Percentiles rank a stretch among this genome's conserved stretches.
phyloP scores from a whole-genome alignment of 2,797 vertebrate genomes.

The Sphaeramia orbicularis region DNA sequence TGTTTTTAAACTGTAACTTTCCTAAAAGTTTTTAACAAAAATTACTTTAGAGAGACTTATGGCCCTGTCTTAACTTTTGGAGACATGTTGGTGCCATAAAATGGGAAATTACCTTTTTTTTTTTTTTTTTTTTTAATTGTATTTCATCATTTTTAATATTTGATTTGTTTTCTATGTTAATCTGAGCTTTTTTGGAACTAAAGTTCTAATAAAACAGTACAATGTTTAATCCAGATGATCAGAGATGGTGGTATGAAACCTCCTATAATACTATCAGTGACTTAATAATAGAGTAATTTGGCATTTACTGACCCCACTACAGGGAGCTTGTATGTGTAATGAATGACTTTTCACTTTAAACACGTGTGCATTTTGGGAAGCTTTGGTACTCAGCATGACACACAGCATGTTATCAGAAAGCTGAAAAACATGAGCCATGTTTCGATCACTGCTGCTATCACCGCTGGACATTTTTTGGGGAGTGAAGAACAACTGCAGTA shows the following conservation, averaged over 20 bases:
- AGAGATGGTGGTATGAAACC: neutral
- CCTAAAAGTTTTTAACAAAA: no score
- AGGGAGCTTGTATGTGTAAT: neutral
- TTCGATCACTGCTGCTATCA: conserved; percentile 1
- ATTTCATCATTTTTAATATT: no score
- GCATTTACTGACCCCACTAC: neutral
- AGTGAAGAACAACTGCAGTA: conserved; percentile 5
- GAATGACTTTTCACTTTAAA: neutral
- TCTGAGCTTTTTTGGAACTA: no score
- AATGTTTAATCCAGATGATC: no score
- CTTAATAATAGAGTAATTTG: neutral
- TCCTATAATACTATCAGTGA: neutral
- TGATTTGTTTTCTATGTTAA: no score
- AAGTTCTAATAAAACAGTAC: no score
- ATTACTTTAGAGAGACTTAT: no score
- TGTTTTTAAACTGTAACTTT: no score
- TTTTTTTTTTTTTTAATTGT: no score
- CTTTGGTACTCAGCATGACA: conserved; percentile 14
- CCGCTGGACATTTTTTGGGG: conserved; percentile 20
- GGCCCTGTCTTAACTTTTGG: no score
- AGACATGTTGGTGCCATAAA: no score
- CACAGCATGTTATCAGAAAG: neutral
- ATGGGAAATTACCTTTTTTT: no score
- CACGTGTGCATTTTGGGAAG: neutral
- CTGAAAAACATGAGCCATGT: neutral